Conservation (phyloP, 2,797 vertebrate genomes). For the Arnoldichthys spilopterus region DNA sequence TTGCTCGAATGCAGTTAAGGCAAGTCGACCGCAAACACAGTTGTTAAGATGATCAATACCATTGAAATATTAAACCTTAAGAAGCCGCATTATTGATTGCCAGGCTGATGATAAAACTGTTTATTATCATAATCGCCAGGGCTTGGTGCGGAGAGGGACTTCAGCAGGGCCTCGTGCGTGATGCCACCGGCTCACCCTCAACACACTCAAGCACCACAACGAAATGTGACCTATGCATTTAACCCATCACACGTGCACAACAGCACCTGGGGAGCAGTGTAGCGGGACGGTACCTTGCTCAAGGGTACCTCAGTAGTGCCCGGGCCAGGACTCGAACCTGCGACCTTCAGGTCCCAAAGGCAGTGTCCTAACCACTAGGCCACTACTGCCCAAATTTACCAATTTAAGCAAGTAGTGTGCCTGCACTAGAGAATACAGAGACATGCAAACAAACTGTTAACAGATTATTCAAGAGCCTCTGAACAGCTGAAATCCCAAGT, state of each 20-base stretch:
- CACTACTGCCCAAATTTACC: too few relatives aligned
- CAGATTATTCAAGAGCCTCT: neutral
- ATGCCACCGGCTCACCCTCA: slow-evolving; percentile 13
- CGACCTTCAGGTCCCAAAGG: too few relatives aligned
- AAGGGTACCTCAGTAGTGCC: too few relatives aligned
- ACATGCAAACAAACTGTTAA: neutral
- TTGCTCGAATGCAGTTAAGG: slow-evolving; percentile 80
- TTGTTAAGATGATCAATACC: slow-evolving; percentile 96
- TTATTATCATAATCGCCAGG: slow-evolving; percentile 87
- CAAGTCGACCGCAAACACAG: slow-evolving; percentile 86
- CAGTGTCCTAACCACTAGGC: too few relatives aligned
- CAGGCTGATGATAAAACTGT: slow-evolving; percentile 95
- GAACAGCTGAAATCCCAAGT: neutral
- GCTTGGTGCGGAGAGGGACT: slow-evolving; percentile 72
- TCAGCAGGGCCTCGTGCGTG: slow-evolving; percentile 48
- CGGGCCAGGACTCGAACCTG: too few relatives aligned
- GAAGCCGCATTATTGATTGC: slow-evolving; percentile 95
- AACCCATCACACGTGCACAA: too few relatives aligned
- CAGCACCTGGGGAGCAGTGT: too few relatives aligned
- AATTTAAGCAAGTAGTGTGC: neutral
- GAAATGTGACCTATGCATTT: too few relatives aligned
- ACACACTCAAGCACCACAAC: too few relatives aligned
- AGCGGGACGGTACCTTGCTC: too few relatives aligned
- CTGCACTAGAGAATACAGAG: neutral
- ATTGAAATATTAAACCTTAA: slow-evolving; percentile 97